Conservation (phyloP, 1,140 invertebrate species). For the Pygmarrhopalites habei region DNA sequence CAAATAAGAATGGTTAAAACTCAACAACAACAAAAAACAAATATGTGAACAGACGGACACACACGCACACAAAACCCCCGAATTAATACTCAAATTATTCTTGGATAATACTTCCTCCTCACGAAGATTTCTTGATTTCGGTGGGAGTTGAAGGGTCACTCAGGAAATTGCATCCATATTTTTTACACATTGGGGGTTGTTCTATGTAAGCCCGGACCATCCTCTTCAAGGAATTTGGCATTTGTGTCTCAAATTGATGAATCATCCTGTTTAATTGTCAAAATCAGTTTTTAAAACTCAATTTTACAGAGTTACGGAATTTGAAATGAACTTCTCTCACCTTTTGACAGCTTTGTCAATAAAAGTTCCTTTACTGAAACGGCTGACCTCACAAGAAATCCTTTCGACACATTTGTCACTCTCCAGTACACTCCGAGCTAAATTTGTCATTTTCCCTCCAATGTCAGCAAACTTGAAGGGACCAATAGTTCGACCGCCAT, state of each 20-base stretch:
- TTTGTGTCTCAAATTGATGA: constrained; percentile 26
- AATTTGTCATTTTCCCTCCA: constrained; percentile 25
- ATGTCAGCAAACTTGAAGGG: constrained; percentile 28
- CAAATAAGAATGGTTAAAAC: too few species aligned
- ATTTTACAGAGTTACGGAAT: background rate
- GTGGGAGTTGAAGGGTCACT: constrained; percentile 15
- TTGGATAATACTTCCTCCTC: too few species aligned
- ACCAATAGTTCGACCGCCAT: constrained; percentile 8
- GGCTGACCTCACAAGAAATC: constrained; percentile 33
- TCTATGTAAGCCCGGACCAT: constrained; percentile 35
- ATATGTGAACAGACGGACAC: too few species aligned
- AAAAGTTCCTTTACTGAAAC: constrained; percentile 24
- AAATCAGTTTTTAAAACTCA: background rate
- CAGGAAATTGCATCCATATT: constrained; percentile 30
- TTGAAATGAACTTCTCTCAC: constrained; percentile 6
- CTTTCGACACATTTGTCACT: constrained; percentile 37
- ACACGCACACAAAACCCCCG: too few species aligned
- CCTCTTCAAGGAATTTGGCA: constrained; percentile 27
- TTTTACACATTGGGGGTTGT: constrained; percentile 14
- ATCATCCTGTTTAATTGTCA: too few species aligned
- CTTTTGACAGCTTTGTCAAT: constrained; percentile 30
- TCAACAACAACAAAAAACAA: too few species aligned
- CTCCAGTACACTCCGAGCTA: constrained; percentile 32
- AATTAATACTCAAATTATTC: too few species aligned
- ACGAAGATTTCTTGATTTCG: too few species aligned